Conservation (phyloP, 2,797 vertebrate species). For the Sebastes variabilis region DNA sequence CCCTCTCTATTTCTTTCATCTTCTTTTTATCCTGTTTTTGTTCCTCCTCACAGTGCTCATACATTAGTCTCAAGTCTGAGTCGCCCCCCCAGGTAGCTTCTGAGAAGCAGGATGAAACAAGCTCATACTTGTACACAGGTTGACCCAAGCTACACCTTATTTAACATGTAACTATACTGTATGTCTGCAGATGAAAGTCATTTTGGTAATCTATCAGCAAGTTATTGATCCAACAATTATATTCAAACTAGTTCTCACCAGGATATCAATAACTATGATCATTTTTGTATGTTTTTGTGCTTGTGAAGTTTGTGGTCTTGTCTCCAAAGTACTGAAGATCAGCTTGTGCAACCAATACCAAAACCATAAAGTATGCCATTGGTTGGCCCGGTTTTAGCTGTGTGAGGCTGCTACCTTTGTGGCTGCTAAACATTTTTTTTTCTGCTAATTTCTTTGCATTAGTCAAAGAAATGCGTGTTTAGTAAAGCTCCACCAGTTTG, state of each 20-base stretch:
- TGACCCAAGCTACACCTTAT: not conserved
- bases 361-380: not conserved
- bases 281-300: not conserved
- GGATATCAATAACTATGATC: not conserved
- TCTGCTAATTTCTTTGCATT: not conserved
- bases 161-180: not conserved
- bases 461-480: not conserved
- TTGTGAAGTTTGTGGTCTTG: not conserved
- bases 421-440: not conserved
- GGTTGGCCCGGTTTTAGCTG: not conserved
- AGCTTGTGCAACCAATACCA: not conserved
- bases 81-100: constrained; percentile 25
- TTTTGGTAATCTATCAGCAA: not conserved
- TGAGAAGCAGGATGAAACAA: constrained; percentile 39
- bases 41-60: constrained; percentile 2
- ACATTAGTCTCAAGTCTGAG: constrained; percentile 32
- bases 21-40: constrained; percentile 25
- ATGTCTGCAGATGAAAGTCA: not conserved
- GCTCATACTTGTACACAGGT: not conserved
- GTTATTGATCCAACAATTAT: not conserved
- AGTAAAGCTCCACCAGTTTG: not conserved
- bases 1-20: constrained; percentile 10
- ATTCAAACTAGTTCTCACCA: not conserved
- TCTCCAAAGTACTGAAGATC: not conserved
- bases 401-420: not conserved